A percentile compares a stretch with the other conserved stretches of the same genome.
Evolutionary conservation across 2,888 invertebrate genomes (phyloP).

Genomic region (Drosophila greeni): DNA sequence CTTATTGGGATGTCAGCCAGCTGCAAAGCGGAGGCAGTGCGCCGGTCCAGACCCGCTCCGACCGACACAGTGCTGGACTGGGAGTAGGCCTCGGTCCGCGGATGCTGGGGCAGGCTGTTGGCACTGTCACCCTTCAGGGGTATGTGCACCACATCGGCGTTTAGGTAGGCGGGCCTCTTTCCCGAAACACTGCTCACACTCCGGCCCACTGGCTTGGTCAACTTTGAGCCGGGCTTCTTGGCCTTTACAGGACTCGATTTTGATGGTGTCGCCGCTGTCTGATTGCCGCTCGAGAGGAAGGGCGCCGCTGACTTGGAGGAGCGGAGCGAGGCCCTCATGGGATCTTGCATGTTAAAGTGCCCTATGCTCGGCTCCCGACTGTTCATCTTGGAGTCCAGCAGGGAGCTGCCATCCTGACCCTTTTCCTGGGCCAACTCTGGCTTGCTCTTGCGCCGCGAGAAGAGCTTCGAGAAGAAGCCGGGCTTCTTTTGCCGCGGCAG

Average conservation of each 20-base stretch:
- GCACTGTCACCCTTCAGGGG: constrained; percentile 83
- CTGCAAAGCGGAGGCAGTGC: constrained; percentile 78
- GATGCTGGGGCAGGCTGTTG: constrained; percentile 80
- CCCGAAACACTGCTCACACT: constrained; percentile 83
- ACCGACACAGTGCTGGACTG: constrained; percentile 78
- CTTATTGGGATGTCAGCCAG: constrained; percentile 78
- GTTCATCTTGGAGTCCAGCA: constrained; percentile 54
- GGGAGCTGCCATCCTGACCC: constrained; percentile 50
- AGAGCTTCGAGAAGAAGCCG: constrained; percentile 83
- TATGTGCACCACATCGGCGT: constrained; percentile 83
- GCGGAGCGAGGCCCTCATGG: constrained; percentile 73
- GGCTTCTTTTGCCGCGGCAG: constrained; percentile 82
- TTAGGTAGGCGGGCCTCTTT: constrained; percentile 81
- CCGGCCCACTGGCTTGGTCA: constrained; percentile 80
- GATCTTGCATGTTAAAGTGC: constrained; percentile 73
- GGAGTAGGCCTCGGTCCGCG: constrained; percentile 78
- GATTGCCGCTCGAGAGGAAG: constrained; percentile 51
- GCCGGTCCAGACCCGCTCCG: constrained; percentile 76
- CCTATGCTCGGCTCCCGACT: constrained; percentile 76
- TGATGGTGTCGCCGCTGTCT: neutral
- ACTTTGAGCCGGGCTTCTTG: constrained; percentile 59
- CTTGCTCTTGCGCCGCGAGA: constrained; percentile 81
- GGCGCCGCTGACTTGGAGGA: constrained; percentile 72
- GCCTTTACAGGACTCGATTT: constrained; percentile 57
- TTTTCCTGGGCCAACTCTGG: constrained; percentile 76